Evolutionary conservation across 2,888 invertebrate species (phyloP), one percentile per base, ranked within the genome.

Genomic region (Stegana nigrithorax): DNA sequence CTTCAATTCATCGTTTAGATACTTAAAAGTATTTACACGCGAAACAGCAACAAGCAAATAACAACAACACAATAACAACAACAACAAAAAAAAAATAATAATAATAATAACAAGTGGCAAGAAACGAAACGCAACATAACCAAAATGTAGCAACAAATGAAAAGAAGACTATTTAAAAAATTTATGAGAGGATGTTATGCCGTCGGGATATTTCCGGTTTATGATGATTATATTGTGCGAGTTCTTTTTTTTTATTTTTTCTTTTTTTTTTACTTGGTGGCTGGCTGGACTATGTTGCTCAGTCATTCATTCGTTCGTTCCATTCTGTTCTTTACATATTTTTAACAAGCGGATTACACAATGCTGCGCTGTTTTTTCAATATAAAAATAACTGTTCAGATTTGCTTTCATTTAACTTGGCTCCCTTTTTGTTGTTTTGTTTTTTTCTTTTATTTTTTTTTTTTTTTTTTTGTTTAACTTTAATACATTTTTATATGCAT

Each of bases 201-300:
- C 77, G 76, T 78, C 74, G 79, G 78, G 73, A 75, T 76, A 78
- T 78, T 78, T 78, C 78, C 78, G 78, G 78, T 78, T 78, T 78
- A 79, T 79, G 79, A 79, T 78, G 79, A 78, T 78, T 79, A 79
- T 79, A 76, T 76, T 75, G 76, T 26, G 45, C 57, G 36, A n/a
- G 55, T 19, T 21, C 21, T 29, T 6, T 14, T 32, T 23, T 42
- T 10, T 19, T 26, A 0, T n/a, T 39, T 36, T 17, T 29, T 21
- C 44, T 36, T n/a, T 47, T 17, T 25, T 58, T 55, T 47, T 10
- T 27, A 26, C 39, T 57, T 62, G 27, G n/a, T 25, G 44, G 65
- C 61, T 39, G 25, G 29, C 10, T 29, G 29, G 29, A 36, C 53
- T 27, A 44, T 61, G 58, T 29, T 59, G 47, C 39, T 45, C 26